Conservation (phyloP, 1,140 invertebrate genomes). For the Sminthurides bifidus region DNA sequence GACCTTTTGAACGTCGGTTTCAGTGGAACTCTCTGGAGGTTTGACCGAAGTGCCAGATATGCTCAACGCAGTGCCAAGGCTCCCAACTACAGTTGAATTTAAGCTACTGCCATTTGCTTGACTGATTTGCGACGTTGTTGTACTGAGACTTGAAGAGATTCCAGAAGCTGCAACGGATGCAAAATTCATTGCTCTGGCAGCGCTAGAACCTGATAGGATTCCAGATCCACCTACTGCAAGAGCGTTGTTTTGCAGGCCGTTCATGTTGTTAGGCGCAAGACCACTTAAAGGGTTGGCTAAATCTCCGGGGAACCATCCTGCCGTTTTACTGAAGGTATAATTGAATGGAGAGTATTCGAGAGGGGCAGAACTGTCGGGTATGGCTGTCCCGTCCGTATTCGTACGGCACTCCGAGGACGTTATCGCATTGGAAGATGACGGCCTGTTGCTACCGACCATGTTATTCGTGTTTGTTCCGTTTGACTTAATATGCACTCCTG, state of each 20-base stretch:
- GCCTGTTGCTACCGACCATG: background rate
- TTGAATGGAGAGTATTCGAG: slow-evolving; percentile 68
- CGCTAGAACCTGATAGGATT: slow-evolving; percentile 8
- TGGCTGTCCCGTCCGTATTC: background rate
- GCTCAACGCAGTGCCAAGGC: background rate
- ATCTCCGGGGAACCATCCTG: slow-evolving; percentile 29
- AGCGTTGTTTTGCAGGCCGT: background rate
- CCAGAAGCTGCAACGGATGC: slow-evolving; percentile 33
- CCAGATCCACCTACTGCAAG: background rate
- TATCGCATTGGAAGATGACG: background rate
- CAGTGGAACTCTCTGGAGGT: background rate
- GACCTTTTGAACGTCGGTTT: slow-evolving; percentile 22
- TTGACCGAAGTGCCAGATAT: background rate
- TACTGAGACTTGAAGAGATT: slow-evolving; percentile 26
- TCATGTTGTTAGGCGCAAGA: slow-evolving; percentile 10
- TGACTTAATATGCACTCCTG: background rate
- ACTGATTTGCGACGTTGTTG: slow-evolving; percentile 26
- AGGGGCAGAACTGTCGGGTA: slow-evolving; percentile 7
- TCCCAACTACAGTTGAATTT: slow-evolving; percentile 10
- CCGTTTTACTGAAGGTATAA: slow-evolving; percentile 49
- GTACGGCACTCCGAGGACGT: background rate
- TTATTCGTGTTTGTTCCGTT: too few relatives aligned
- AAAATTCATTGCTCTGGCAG: slow-evolving; percentile 31
- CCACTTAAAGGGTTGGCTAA: slow-evolving; percentile 10
- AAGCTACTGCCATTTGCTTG: slow-evolving; percentile 21